phyloP scores from a whole-genome alignment of 1,140 invertebrate genomes.

The Halictus rubicundus region DNA sequence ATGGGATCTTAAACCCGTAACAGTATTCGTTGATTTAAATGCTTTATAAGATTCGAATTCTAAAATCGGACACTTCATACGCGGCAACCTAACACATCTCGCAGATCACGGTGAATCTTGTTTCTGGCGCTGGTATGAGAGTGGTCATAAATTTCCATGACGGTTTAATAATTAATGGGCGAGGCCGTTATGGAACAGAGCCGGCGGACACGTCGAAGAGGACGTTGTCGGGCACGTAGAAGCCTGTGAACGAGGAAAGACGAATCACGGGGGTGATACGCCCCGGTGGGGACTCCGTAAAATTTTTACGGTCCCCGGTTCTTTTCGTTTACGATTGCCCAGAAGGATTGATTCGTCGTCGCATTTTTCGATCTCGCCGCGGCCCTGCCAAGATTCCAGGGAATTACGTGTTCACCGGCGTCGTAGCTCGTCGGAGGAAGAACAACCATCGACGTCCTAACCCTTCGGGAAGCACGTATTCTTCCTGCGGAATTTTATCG shows the following conservation, averaged over 20 bases:
- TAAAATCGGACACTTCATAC: no score
- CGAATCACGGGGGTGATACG: background rate
- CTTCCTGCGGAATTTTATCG: background rate
- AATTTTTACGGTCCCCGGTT: conserved; percentile 8
- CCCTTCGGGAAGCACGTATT: background rate
- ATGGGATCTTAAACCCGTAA: no score
- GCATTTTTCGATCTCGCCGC: conserved; percentile 11
- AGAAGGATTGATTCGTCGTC: conserved; percentile 30
- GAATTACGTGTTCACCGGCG: conserved; percentile 15
- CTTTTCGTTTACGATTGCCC: conserved; percentile 28
- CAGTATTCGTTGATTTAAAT: no score
- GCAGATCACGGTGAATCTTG: no score
- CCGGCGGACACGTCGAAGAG: background rate
- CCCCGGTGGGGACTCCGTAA: conserved; percentile 7
- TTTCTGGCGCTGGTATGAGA: no score
- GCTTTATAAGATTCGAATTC: no score
- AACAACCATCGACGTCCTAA: background rate
- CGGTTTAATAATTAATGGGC: background rate
- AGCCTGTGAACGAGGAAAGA: background rate
- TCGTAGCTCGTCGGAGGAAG: background rate
- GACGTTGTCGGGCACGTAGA: background rate
- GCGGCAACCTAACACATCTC: no score
- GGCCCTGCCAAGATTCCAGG: background rate
- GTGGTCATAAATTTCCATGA: no score
- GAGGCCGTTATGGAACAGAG: background rate